These are phyloP conservation scores for Bufo bufo DNA, from an alignment of 2,113 vertebrate species.

Conservation along the genomic window DNA sequence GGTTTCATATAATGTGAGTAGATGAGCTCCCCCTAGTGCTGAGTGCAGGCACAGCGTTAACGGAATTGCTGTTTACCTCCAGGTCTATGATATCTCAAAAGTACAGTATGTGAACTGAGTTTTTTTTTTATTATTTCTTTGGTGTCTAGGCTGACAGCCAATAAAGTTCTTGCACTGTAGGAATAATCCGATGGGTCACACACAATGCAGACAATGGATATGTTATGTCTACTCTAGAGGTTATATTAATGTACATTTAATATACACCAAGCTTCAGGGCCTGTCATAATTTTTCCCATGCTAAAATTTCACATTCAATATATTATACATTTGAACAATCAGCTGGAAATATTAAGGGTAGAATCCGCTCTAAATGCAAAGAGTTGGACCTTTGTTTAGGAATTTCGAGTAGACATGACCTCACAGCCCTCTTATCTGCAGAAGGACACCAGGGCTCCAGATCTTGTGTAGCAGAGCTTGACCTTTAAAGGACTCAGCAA, in stretches of 20 bases:
- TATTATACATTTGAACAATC: not conserved
- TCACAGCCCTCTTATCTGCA: slow-evolving; percentile 23
- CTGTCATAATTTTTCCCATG: not conserved
- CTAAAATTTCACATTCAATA: too few species aligned
- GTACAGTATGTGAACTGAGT: not conserved
- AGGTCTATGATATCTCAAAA: not conserved
- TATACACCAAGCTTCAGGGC: not conserved
- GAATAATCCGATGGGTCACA: not conserved
- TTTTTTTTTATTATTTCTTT: not conserved
- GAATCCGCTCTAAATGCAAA: not conserved
- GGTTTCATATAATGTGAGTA: not conserved
- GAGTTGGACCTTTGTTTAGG: not conserved
- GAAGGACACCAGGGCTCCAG: not conserved
- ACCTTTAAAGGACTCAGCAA: too few species aligned
- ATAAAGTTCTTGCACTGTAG: not conserved
- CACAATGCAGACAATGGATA: not conserved
- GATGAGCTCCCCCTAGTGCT: not conserved
- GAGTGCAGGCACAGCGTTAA: not conserved
- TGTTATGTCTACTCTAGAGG: not conserved
- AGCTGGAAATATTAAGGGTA: not conserved
- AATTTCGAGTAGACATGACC: slow-evolving; percentile 10
- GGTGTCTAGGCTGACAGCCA: not conserved
- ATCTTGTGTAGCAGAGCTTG: not conserved
- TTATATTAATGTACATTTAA: not conserved
- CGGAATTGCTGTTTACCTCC: not conserved